Percentiles rank a stretch among this genome's conserved stretches.
Evolutionary conservation across 2,113 vertebrate genomes (phyloP).

Genomic region (Microcebus griseorufus): DNA sequence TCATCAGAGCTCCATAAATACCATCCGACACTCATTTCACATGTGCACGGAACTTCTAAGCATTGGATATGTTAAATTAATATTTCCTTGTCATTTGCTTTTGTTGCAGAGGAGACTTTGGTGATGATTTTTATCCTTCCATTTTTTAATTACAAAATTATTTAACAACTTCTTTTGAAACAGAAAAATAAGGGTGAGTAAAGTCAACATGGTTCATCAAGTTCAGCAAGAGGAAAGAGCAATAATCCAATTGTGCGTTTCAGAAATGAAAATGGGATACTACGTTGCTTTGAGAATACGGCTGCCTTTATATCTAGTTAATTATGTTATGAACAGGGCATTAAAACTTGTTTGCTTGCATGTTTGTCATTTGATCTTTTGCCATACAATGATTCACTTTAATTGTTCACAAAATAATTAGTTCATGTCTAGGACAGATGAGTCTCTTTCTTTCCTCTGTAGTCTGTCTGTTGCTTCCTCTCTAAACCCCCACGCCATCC

Average conservation of each 20-base stretch:
- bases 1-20: background rate
- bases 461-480: background rate
- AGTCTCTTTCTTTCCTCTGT: background rate
- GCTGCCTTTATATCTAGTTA: background rate
- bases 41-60: background rate
- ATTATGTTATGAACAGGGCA: background rate
- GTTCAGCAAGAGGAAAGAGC: background rate
- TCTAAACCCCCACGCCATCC: too few relatives aligned
- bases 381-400: background rate
- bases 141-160: slow-evolving; percentile 51
- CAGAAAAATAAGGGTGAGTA: background rate
- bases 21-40: background rate
- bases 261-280: background rate
- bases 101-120: background rate
- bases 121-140: background rate
- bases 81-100: slow-evolving; percentile 45
- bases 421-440: background rate
- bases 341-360: background rate
- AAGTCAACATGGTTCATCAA: background rate
- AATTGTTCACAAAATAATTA: background rate
- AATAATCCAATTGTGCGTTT: background rate
- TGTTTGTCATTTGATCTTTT: slow-evolving; percentile 16
- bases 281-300: background rate
- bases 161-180: slow-evolving; percentile 41
- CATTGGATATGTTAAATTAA: background rate